Evolutionary conservation across 2,888 invertebrate genomes (phyloP), one percentile per base, ranked within the genome.

Genomic region (Pandemis corylana): DNA sequence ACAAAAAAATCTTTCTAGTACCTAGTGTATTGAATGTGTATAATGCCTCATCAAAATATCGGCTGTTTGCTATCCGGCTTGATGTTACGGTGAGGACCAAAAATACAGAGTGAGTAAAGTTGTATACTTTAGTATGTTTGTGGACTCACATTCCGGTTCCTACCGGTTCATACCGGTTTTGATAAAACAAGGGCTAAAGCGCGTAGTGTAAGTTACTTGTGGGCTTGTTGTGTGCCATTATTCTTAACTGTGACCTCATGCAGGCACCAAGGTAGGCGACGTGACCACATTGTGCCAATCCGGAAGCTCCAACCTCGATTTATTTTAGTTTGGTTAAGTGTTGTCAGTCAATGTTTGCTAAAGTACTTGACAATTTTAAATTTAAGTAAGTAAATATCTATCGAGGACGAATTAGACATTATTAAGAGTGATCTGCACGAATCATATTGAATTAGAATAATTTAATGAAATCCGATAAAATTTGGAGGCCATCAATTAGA

Each of bases 211-310:
- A 12, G 36, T 46, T 44, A 63, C 64, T 68, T 56, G 69, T 69
- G 42, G 49, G 36, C 69, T 5, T 51, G 51, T n/a, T 51, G 65
- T 68, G 28, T 64, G 53, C 68, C 49, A 75, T 66, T 66, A 74
- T 69, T 69, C 59, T 63, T 12, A 63, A 56, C 65, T 61, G 61
- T 74, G 74, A 70, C 69, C 74, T 65, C 68, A 73, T 64, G 20
- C 42, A 53, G 44, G 15, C n/a, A 36, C 49, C 28, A 44, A 68
- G 67, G 61, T 49, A 66, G 67, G 44, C 28, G 67, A 13, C 67
- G n/a, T 36, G 42, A 62, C 42, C 62, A 42, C n/a, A 59, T 59
- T 62, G 42, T 62, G 42, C 20, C 13, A 36, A 46, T 13, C 46
- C 44, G 46, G 68, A 68, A 49, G 46, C 49, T 49, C 41, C 7